Percentiles rank a stretch among this genome's conserved stretches.
Conservation (phyloP, 2,797 vertebrate genomes). For the Ctenopoma multispine region DNA sequence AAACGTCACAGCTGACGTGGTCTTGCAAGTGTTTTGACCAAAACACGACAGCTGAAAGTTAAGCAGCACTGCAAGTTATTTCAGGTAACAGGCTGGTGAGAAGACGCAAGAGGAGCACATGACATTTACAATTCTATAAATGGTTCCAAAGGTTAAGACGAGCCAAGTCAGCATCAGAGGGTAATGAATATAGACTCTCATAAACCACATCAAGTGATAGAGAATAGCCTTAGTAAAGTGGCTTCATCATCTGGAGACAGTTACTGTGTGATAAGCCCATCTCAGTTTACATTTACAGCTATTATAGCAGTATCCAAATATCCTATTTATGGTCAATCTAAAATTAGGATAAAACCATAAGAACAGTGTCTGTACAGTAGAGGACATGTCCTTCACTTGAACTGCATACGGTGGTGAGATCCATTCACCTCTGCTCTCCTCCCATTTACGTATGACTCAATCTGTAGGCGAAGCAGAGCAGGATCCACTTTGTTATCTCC, state of each 20-base stretch:
- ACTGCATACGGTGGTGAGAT: no score
- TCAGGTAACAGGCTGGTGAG: not conserved
- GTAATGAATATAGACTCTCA: not conserved
- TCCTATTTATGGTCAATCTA: not conserved
- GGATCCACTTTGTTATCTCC: not conserved
- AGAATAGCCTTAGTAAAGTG: slow-evolving; percentile 19
- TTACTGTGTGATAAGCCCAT: not conserved
- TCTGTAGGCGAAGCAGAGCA: not conserved
- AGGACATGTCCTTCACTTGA: not conserved
- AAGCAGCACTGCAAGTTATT: not conserved
- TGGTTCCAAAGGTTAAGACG: slow-evolving; percentile 43
- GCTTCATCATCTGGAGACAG: slow-evolving; percentile 10
- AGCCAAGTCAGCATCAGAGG: not conserved
- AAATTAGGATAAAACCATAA: not conserved
- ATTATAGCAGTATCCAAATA: not conserved
- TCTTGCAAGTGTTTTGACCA: not conserved
- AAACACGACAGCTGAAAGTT: slow-evolving; percentile 12
- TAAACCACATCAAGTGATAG: slow-evolving; percentile 45
- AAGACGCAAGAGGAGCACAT: not conserved
- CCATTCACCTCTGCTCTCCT: not conserved
- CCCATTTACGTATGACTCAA: slow-evolving; percentile 4
- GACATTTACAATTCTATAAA: slow-evolving; percentile 3
- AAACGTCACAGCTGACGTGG: not conserved
- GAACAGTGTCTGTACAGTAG: not conserved
- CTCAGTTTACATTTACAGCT: not conserved